These are phyloP conservation scores for Oryzias celebensis DNA, from an alignment of 2,113 vertebrate species.

Conservation along the genomic window DNA sequence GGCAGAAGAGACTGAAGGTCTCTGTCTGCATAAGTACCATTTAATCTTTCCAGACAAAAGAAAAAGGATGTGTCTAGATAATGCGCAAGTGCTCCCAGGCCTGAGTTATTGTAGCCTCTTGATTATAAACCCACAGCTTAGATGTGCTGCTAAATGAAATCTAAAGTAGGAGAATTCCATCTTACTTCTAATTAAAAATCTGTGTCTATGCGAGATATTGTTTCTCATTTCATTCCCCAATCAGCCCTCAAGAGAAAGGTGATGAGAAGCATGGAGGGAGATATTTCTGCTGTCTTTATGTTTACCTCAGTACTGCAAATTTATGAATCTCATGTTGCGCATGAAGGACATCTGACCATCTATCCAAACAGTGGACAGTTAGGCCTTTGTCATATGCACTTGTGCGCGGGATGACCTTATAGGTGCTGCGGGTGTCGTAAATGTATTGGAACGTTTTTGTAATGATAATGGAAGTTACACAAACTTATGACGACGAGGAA, in stretches of 20 bases:
- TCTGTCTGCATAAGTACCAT: conserved; percentile 37
- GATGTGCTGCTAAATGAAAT: conserved; percentile 44
- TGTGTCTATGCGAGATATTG: conserved; percentile 62
- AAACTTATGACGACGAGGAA: too few relatives aligned
- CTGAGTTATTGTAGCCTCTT: conserved; percentile 38
- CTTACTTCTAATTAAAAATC: conserved; percentile 60
- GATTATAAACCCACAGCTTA: conserved; percentile 45
- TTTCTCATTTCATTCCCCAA: conserved; percentile 48
- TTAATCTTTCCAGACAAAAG: conserved; percentile 54
- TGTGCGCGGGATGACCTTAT: too few relatives aligned
- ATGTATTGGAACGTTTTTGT: too few relatives aligned
- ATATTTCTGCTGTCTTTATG: conserved; percentile 14
- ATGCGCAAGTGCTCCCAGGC: conserved; percentile 39
- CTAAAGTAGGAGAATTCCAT: conserved; percentile 53
- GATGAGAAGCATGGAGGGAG: conserved; percentile 7
- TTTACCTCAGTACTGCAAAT: neutral
- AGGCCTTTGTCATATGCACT: too few relatives aligned
- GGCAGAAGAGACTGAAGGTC: conserved; percentile 45
- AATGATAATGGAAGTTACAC: too few relatives aligned
- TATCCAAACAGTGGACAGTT: too few relatives aligned
- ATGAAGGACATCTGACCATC: too few relatives aligned
- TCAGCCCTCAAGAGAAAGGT: conserved; percentile 23
- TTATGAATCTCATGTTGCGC: too few relatives aligned
- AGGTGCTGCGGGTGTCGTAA: too few relatives aligned
- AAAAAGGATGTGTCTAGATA: conserved; percentile 25